Evolutionary conservation across 2,888 invertebrate species (phyloP).

Genomic region (Leptura quadrifasciata): DNA sequence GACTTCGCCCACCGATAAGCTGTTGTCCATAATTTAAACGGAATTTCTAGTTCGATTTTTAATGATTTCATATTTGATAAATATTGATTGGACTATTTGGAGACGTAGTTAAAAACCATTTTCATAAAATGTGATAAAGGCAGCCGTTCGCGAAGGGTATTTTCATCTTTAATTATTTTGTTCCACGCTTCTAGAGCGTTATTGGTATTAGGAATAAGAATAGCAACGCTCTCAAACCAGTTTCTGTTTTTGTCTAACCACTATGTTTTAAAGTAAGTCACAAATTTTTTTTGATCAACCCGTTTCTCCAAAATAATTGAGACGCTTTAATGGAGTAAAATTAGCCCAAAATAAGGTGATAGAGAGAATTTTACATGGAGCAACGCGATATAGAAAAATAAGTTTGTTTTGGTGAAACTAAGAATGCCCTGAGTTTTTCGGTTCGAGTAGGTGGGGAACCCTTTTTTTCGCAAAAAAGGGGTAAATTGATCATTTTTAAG

Average conservation of each 20-base stretch:
- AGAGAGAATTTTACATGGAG: too few species aligned
- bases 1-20: background rate
- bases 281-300: too few species aligned
- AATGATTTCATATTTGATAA: slow-evolving; percentile 1
- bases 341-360: too few species aligned
- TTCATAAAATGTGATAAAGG: slow-evolving; percentile 29
- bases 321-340: too few species aligned
- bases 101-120: slow-evolving; percentile 18
- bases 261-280: slow-evolving; percentile 38
- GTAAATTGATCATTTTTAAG: too few species aligned
- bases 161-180: too few species aligned
- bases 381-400: too few species aligned
- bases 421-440: too few species aligned
- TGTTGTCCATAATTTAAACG: slow-evolving; percentile 16
- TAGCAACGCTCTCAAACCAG: slow-evolving; percentile 35
- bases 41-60: background rate
- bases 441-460: too few species aligned
- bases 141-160: background rate
- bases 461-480: too few species aligned
- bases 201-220: slow-evolving; percentile 19
- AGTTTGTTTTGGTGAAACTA: too few species aligned
- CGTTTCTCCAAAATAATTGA: slow-evolving; percentile 58
- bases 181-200: slow-evolving; percentile 40
- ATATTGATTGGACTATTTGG: slow-evolving; percentile 32
- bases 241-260: slow-evolving; percentile 39